These are phyloP conservation scores for Apamea epomidion DNA, from an alignment of 2,888 invertebrate species.

Conservation along the genomic window DNA sequence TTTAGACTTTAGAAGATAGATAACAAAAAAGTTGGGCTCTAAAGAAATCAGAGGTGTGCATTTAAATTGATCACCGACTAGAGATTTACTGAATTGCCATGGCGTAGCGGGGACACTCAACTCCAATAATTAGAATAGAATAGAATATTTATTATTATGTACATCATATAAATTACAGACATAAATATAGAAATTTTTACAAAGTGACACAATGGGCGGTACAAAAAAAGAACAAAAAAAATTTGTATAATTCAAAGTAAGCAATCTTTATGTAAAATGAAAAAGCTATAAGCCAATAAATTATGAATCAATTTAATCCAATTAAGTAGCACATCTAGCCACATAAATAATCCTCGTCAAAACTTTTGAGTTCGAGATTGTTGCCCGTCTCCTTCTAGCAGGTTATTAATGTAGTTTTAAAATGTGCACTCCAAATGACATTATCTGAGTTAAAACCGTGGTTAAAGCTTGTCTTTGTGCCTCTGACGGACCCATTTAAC, in stretches of 20 bases:
- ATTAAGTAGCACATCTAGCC: slow-evolving; percentile 51
- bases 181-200: too few species aligned
- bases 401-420: slow-evolving; percentile 88
- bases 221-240: too few species aligned
- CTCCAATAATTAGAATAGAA: neutral
- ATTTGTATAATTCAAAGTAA: neutral
- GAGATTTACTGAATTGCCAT: neutral
- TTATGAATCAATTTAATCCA: slow-evolving; percentile 1
- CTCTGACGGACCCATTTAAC: slow-evolving; percentile 81
- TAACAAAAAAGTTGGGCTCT: neutral
- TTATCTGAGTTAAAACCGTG: slow-evolving; percentile 83
- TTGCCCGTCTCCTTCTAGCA: slow-evolving; percentile 72
- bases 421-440: slow-evolving; percentile 85
- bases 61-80: neutral
- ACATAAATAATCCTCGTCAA: slow-evolving; percentile 63
- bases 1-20: neutral
- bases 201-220: too few species aligned
- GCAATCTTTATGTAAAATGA: neutral
- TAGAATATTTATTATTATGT: too few species aligned
- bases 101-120: too few species aligned
- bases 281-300: neutral
- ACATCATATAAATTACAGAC: too few species aligned
- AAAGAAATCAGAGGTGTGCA: too few species aligned
- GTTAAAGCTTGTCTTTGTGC: slow-evolving; percentile 83
- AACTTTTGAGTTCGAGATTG: slow-evolving; percentile 81